Evolutionary conservation across 1,140 invertebrate genomes (phyloP).

Genomic region (Galleria mellonella): DNA sequence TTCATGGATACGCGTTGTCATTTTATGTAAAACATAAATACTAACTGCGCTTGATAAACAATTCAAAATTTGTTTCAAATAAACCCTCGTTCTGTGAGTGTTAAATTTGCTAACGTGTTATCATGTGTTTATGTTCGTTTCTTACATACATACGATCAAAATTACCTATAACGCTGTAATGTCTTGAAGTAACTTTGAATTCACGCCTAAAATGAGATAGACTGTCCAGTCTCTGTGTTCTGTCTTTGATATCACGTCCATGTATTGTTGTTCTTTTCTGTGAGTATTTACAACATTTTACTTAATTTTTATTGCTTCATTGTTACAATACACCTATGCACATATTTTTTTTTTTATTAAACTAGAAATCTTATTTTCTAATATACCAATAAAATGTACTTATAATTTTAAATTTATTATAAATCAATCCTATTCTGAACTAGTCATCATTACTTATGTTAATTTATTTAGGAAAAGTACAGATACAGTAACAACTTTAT

Average conservation of each 20-base stretch:
- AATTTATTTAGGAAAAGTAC: too few relatives aligned
- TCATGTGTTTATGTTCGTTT: slow-evolving; percentile 29
- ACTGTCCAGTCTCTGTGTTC: slow-evolving; percentile 14
- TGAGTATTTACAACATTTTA: slow-evolving; percentile 44
- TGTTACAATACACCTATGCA: neutral
- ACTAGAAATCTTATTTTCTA: too few relatives aligned
- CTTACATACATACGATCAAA: slow-evolving; percentile 18
- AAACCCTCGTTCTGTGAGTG: slow-evolving; percentile 1
- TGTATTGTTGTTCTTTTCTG: slow-evolving; percentile 72
- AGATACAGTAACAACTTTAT: too few relatives aligned
- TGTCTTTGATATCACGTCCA: slow-evolving; percentile 57
- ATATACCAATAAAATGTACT: too few relatives aligned
- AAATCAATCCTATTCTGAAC: too few relatives aligned
- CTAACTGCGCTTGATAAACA: slow-evolving; percentile 3
- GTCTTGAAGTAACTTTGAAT: slow-evolving; percentile 12
- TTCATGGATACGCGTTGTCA: slow-evolving; percentile 4
- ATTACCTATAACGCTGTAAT: slow-evolving; percentile 16
- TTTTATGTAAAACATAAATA: slow-evolving; percentile 1
- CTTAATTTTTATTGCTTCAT: slow-evolving; percentile 5
- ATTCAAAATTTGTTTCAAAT: neutral
- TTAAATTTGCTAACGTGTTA: slow-evolving; percentile 24
- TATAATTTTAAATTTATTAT: too few relatives aligned
- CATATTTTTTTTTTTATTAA: too few relatives aligned
- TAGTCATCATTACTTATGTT: too few relatives aligned
- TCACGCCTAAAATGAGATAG: slow-evolving; percentile 16